Base-by-base conservation (phyloP, 2,797 vertebrate genomes). In the Orestias chungarensis region DNA sequence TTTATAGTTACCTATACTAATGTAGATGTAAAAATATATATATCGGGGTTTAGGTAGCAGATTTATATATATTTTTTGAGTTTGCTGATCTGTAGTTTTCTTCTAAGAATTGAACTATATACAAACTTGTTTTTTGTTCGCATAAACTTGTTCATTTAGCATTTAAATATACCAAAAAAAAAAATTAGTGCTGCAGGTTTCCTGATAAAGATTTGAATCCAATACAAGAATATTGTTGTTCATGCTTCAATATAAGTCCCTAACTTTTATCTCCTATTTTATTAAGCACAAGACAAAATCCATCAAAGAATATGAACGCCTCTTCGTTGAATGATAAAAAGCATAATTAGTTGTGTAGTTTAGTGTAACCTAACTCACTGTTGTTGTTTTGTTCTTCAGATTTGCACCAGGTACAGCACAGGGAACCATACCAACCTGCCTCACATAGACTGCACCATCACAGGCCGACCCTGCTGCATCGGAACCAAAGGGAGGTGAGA, bases 361-460 rank as follows among this genome's bases (percentile, higher is more conserved):
- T 20, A 25, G 35, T 10, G 57, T 52, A 17, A 66, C 25, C n/a
- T 6, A 27, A 27, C 18, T 42, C 1, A 20, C 31, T 42, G 3
- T 11, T 38, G 0, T 0, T 59, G 33, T 7, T 66, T 15, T 80
- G 10, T 64, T 78, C 15, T 62, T 70, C 52, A 93, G 96, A 95
- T 98, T 86, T 98, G 97, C 91, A 97, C 96, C 79, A 96, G 95
- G 90, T 96, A 93, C 91, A 96, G 94, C 29, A 96, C 96, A 50
- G 97, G 96, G 78, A 99, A 98, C 92, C 96, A 96, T 87, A 99
- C 98, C 86, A 98, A 98, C 93, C 95, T 98, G 88, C 95, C 95
- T 80, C 96, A 97, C 76, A 95, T 96, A 91, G 96, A 97, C 92
- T 97, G 97, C 3, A 95, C 93, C 89, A 96, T 98, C 86, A 98